Evolutionary conservation across 2,888 invertebrate species (phyloP).

Genomic region (Congeria kusceri): DNA sequence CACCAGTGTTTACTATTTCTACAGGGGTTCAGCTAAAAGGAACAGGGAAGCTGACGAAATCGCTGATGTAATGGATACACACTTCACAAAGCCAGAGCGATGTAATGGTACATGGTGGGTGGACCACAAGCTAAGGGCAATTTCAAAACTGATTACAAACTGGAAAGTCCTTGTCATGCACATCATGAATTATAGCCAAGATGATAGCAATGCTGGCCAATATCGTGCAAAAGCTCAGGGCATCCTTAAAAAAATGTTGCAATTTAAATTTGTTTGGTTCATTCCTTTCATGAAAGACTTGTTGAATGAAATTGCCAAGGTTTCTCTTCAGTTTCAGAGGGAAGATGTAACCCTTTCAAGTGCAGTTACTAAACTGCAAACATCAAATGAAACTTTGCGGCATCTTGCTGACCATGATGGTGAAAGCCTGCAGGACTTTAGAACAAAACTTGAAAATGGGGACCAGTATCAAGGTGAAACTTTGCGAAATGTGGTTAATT

Average conservation of each 20-base stretch:
- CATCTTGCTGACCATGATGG: neutral
- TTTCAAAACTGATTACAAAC: conserved; percentile 33
- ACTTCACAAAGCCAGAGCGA: too few species aligned
- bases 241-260: conserved; percentile 26
- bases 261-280: conserved; percentile 35
- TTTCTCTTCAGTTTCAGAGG: conserved; percentile 26
- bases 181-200: conserved; percentile 41
- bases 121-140: conserved; percentile 47
- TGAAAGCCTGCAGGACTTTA: neutral
- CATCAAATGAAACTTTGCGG: neutral
- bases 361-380: conserved; percentile 18
- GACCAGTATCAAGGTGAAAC: too few species aligned
- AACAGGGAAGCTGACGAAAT: conserved; percentile 43
- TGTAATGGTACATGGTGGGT: conserved; percentile 58
- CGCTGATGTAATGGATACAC: conserved; percentile 43
- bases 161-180: conserved; percentile 35
- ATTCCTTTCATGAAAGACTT: conserved; percentile 41
- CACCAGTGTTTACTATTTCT: conserved; percentile 44
- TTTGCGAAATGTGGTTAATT: too few species aligned
- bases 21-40: conserved; percentile 49
- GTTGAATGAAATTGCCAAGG: conserved; percentile 27
- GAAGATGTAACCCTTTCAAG: conserved; percentile 37
- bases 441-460: too few species aligned
- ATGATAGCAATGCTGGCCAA: conserved; percentile 35
- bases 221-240: conserved; percentile 52